Evolutionary conservation across 1,140 invertebrate genomes (phyloP).

Genomic region (Bathynomus jamesi): DNA sequence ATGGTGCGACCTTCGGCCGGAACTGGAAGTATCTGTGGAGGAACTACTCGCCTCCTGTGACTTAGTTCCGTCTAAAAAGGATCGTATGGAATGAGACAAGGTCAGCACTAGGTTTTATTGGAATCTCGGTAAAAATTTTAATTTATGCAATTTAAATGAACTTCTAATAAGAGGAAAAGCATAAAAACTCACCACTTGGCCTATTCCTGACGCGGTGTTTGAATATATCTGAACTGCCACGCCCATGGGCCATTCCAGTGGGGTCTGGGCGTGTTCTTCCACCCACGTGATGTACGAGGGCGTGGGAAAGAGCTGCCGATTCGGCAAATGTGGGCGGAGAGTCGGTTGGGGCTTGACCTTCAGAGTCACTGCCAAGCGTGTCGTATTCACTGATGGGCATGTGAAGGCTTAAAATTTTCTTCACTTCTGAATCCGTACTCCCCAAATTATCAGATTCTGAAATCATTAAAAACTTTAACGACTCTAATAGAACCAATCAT

Average conservation of each 20-base stretch:
- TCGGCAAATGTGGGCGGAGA: slow-evolving; percentile 36
- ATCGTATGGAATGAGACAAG: too few relatives aligned
- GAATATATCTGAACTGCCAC: slow-evolving; percentile 29
- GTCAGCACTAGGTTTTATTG: too few relatives aligned
- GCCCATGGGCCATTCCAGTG: slow-evolving; percentile 11
- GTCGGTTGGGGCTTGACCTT: slow-evolving; percentile 44
- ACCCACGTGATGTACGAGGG: slow-evolving; percentile 29
- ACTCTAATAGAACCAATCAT: background rate
- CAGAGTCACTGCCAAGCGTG: slow-evolving; percentile 63
- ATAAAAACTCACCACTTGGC: slow-evolving; percentile 23
- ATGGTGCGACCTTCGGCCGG: slow-evolving; percentile 26
- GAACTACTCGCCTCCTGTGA: slow-evolving; percentile 33
- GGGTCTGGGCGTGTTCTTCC: slow-evolving; percentile 16
- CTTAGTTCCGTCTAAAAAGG: slow-evolving; percentile 5
- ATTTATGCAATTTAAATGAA: background rate
- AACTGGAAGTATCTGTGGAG: slow-evolving; percentile 27
- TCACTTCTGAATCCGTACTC: slow-evolving; percentile 75
- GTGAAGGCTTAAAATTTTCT: slow-evolving; percentile 78
- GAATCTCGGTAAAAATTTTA: too few relatives aligned
- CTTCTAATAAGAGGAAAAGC: too few relatives aligned
- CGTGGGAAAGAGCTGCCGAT: slow-evolving; percentile 29
- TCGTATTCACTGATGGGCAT: slow-evolving; percentile 81
- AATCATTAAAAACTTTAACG: background rate
- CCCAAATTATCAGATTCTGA: slow-evolving; percentile 73
- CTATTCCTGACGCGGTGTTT: slow-evolving; percentile 30